Base-by-base conservation (phyloP, 2,797 vertebrate species). In the Hippocampus kuda region DNA sequence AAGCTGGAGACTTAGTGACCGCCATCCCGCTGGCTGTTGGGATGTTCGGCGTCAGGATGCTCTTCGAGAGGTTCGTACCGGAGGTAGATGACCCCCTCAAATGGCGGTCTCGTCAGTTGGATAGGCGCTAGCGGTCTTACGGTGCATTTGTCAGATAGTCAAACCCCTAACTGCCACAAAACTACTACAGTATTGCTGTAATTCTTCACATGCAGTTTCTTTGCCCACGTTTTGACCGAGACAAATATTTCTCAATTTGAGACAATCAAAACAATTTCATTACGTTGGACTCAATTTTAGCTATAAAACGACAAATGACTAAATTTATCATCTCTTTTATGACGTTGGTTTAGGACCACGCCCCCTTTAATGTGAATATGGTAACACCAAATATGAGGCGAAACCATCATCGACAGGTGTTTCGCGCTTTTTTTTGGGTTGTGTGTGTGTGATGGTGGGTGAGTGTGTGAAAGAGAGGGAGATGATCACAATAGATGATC, bases 51-150 rank as follows among this genome's bases (percentile, higher is more conserved):
- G 84, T 98, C 68, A 87, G 96, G 87, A 89, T 94, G 76, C 71
- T 97, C 22, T 99, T 99, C 83, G 96, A 99, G 86, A 94, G 96
- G 96, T 98, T 87, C 1, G 89, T 84, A 48, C 46, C 18, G 2
- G 46, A 15, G 24, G 6, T 26, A n/a, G 20, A 46, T 30, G 42
- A 48, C 11, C 53, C 53, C 13, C 5, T 38, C n/a, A 57, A 57
- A 57, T 27, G 53, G 22, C 53, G 1, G n/a, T 10, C n/a, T n/a
- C 10, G 13, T 59, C 26, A 27, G 10, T n/a, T 27, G 1, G 24
- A 27, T 59, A 16, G 56, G 2, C n/a, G 12, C 4, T 26, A 26
- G 46, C 48, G 16, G 4, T 15, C 18, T 51, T 18, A 51, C 20
- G 18, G 5, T 49, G 48, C 48, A 5, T 1, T 5, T 27, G 5